phyloP scores from a whole-genome alignment of 2,888 invertebrate species.

The Lagria hirta region DNA sequence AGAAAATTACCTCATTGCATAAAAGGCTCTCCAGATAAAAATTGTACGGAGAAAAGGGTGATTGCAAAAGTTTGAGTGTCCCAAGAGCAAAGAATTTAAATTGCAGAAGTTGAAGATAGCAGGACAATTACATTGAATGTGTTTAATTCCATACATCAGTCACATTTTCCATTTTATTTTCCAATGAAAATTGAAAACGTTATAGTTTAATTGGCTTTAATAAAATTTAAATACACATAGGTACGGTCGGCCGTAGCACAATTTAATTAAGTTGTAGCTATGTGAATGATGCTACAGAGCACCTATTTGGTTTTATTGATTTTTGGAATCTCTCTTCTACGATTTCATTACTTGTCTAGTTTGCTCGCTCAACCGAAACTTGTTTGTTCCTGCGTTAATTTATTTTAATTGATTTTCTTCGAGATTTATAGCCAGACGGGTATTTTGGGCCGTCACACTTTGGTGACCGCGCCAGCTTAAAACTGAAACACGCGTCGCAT shows the following conservation, averaged over 20 bases:
- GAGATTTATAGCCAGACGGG: slow-evolving; percentile 13
- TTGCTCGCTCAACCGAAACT: slow-evolving; percentile 25
- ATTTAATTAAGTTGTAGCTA: slow-evolving; percentile 50
- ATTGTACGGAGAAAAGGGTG: slow-evolving; percentile 11
- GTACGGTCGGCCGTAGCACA: slow-evolving; percentile 40
- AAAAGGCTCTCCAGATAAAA: too few species aligned
- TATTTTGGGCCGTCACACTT: slow-evolving; percentile 8
- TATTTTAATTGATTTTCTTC: slow-evolving; percentile 29
- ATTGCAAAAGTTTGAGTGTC: slow-evolving; percentile 15
- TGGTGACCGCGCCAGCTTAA: slow-evolving; percentile 3
- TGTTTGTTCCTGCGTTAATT: slow-evolving; percentile 27
- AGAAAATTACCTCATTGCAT: too few species aligned
- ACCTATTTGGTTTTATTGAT: slow-evolving; percentile 46
- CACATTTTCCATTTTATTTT: slow-evolving; percentile 44
- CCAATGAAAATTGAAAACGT: slow-evolving; percentile 49
- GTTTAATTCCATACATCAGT: slow-evolving; percentile 39
- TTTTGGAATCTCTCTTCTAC: slow-evolving; percentile 38
- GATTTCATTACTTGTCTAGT: slow-evolving; percentile 30
- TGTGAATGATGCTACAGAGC: slow-evolving; percentile 44
- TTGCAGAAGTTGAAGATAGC: slow-evolving; percentile 24
- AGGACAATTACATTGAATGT: slow-evolving; percentile 22
- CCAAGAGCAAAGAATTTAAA: slow-evolving; percentile 22
- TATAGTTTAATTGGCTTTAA: slow-evolving; percentile 51
- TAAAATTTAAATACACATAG: slow-evolving; percentile 48
- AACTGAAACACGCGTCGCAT: too few species aligned